Conservation (phyloP, 1,140 invertebrate species). For the Drosophila yakuba region DNA sequence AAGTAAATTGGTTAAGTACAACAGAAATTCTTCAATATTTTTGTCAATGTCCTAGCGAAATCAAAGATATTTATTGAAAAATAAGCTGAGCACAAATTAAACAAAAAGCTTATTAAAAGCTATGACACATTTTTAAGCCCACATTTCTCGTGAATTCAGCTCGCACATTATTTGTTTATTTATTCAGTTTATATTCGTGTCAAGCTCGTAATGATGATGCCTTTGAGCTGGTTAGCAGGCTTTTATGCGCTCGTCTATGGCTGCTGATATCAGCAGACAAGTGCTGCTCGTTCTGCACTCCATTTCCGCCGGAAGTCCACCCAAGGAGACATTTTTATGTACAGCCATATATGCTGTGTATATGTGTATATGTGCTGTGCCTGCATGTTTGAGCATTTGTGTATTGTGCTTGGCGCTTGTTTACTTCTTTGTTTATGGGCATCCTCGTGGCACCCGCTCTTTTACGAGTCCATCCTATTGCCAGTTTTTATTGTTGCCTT, state of each 20-base stretch:
- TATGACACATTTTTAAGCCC: neutral
- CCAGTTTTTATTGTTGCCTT: slow-evolving; percentile 70
- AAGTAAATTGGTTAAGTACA: too few relatives aligned
- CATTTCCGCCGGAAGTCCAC: slow-evolving; percentile 74
- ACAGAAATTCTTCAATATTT: too few relatives aligned
- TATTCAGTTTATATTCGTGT: slow-evolving; percentile 64
- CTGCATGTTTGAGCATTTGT: slow-evolving; percentile 24
- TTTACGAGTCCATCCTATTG: slow-evolving; percentile 36
- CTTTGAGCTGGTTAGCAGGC: slow-evolving; percentile 65
- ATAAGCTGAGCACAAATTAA: neutral
- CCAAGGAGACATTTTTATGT: slow-evolving; percentile 51
- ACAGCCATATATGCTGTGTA: neutral
- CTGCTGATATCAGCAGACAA: slow-evolving; percentile 60
- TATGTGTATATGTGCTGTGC: slow-evolving; percentile 7
- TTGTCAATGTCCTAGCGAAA: too few relatives aligned
- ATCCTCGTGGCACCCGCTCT: slow-evolving; percentile 38
- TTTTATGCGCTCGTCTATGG: slow-evolving; percentile 62
- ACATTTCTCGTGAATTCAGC: neutral
- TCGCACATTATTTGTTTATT: slow-evolving; percentile 34
- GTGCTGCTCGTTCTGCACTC: slow-evolving; percentile 58
- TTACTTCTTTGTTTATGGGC: slow-evolving; percentile 80
- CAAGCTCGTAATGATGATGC: slow-evolving; percentile 70
- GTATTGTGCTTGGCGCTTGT: slow-evolving; percentile 71
- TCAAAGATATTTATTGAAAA: too few relatives aligned
- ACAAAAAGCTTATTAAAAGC: neutral